These are phyloP conservation scores for Heliconius charithonia DNA, from an alignment of 2,888 invertebrate species.

Conservation along the genomic window DNA sequence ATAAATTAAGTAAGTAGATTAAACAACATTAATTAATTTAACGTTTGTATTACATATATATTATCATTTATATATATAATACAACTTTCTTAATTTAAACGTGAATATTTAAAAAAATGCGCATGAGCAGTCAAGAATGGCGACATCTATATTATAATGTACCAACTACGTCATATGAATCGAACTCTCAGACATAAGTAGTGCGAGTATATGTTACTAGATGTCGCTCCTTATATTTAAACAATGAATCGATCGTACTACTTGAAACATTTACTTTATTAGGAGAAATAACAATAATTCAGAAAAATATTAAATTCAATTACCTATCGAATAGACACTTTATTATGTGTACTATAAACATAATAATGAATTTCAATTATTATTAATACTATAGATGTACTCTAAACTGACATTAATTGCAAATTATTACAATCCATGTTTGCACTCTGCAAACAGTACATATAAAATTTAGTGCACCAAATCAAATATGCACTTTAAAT, in stretches of 20 bases:
- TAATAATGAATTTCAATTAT: neutral
- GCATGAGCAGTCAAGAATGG: neutral
- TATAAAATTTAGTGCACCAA: constrained; percentile 4
- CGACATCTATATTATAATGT: neutral
- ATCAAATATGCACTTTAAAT: constrained; percentile 17
- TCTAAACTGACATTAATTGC: neutral
- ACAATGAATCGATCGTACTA: neutral
- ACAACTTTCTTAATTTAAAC: neutral
- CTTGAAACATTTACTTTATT: neutral
- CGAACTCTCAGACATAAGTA: neutral
- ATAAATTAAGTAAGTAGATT: neutral
- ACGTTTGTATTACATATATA: neutral
- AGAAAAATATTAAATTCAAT: too few relatives aligned
- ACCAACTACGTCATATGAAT: neutral
- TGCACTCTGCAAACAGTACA: neutral
- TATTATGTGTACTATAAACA: too few relatives aligned
- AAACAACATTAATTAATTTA: neutral
- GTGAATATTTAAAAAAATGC: neutral
- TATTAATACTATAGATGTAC: neutral
- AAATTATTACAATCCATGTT: constrained; percentile 6
- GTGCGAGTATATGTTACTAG: neutral
- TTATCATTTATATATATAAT: neutral
- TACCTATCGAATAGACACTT: too few relatives aligned
- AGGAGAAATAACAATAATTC: too few relatives aligned
- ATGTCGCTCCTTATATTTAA: neutral